Evolutionary conservation across 2,888 invertebrate species (phyloP).

Genomic region (Flexamia atlantica): DNA sequence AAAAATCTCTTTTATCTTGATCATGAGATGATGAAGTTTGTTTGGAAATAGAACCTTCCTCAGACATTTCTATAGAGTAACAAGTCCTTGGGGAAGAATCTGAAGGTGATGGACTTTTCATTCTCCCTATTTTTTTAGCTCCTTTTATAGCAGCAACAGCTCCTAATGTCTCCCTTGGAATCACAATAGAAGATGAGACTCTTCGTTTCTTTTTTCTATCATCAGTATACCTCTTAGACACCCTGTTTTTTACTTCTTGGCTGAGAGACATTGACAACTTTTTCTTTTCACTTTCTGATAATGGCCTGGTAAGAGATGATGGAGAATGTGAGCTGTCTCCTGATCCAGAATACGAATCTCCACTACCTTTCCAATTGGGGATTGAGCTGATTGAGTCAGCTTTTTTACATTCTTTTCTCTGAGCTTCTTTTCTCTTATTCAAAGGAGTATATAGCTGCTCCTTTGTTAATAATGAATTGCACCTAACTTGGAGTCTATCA

Average conservation of each 20-base stretch:
- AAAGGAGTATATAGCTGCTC: constrained; percentile 72
- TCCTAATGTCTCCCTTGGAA: constrained; percentile 78
- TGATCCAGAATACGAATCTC: constrained; percentile 60
- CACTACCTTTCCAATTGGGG: constrained; percentile 68
- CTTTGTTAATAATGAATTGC: constrained; percentile 74
- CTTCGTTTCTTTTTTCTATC: constrained; percentile 73
- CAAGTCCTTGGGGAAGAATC: constrained; percentile 76
- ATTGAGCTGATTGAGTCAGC: constrained; percentile 80
- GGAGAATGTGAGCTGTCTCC: constrained; percentile 61
- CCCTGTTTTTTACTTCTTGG: constrained; percentile 84
- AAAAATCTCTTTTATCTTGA: constrained; percentile 74
- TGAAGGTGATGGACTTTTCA: constrained; percentile 69
- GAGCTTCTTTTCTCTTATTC: constrained; percentile 73
- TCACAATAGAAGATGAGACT: constrained; percentile 70
- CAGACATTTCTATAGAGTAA: constrained; percentile 75
- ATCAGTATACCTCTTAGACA: constrained; percentile 75
- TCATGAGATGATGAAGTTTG: constrained; percentile 64
- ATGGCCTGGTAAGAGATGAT: constrained; percentile 67
- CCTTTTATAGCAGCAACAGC: constrained; percentile 78
- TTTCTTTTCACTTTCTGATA: constrained; percentile 85
- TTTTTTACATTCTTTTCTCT: constrained; percentile 75
- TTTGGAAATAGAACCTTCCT: constrained; percentile 71
- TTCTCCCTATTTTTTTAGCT: constrained; percentile 72
- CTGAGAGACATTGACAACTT: constrained; percentile 85
- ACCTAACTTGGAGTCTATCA: constrained; percentile 74